Base-by-base conservation (phyloP, 2,888 invertebrate species). In the Napeogenes sylphis region DNA sequence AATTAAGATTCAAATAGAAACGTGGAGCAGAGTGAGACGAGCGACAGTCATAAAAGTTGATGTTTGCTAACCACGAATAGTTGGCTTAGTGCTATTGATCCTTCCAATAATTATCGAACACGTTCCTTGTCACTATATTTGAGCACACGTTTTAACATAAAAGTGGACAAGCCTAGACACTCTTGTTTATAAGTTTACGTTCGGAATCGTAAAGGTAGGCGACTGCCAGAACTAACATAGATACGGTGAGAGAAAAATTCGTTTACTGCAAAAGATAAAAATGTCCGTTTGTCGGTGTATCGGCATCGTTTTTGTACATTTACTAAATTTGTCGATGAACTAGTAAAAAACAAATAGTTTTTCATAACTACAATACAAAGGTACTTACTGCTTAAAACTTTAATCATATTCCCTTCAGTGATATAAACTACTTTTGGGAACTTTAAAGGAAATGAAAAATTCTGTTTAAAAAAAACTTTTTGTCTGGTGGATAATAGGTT, bases 51-150 rank as follows among this genome's bases (percentile, higher is more conserved):
- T 90, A 90, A 90, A 90, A 82, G 78, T 71, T 85, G 82, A 85
- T 86, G 81, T 79, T 76, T 80, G 82, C 83, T 73, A 81, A 82
- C 84, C 82, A 83, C 89, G 85, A 87, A 90, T 89, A 86, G 83
- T 86, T 88, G 86, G 80, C 83, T 82, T 81, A 79, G 83, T 80
- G 76, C 80, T 86, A 90, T 90, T 90, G 90, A 89, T 90, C 89
- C 89, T 90, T 90, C 89, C 85, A 90, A 90, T 90, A 90, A 90
- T 90, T 90, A 90, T 90, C 87, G 90, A 83, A 85, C 90, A 90
- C 87, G 90, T 90, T 90, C 87, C 87, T 83, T 90, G 89, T 88
- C 87, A 85, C 87, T 83, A 85, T 84, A 86, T 84, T 82, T 83
- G 81, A 81, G 81, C 78, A 78, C 78, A 82, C 81, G 82, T 82